Evolutionary conservation across 1,140 invertebrate genomes (phyloP), one percentile per base, ranked within the genome.

Genomic region (Bombus polaris): DNA sequence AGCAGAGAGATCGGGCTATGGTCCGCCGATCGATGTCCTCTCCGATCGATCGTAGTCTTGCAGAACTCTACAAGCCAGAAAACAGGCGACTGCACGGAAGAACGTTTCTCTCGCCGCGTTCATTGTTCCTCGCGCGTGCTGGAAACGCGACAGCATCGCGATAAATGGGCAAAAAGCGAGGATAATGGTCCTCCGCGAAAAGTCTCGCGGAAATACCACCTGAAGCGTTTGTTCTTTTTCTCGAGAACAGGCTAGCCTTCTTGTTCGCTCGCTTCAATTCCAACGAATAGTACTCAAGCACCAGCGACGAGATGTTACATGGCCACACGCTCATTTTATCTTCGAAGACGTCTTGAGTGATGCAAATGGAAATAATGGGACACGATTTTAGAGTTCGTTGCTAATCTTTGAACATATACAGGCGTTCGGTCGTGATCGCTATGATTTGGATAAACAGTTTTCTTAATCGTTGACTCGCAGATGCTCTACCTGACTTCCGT

Each of bases 141-240:
- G n/a, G n/a, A 42, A 15, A 59, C 74, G n/a, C 39, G 66, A 35
- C 32, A 28, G 1, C 32, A 22, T 25, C 28, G 47, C 47, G 47
- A 53, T 22, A 53, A 68, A 77, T 66, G 42, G 35, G 35, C 9
- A 35, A 71, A 44, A 57, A 47, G 74, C 42, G 75, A 71, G 44
- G 70, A 59, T 78, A 78, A 78, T 44, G 65, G 39, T n/a, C 2
- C 53, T 37, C 22, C 22, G n/a, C 44, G 47, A 22, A 53, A 22
- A 22, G 47, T 53, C 47, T 66, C 59, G 32, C 35, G 74, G 22
- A 78, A 85, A 81, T 85, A 66, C 59, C 39, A 66, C 59, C 39
- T 53, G 70, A 84, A 78, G 37, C 82, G 18, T 35, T 53, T 22
- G 47, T 53, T 37, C 65, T 68, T 68, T 68, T 13, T 6, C 8